A percentile compares a stretch with the other conserved stretches of the same genome.
Conservation (phyloP, 2,888 invertebrate genomes). For the Caenorhabditis imperialis region DNA sequence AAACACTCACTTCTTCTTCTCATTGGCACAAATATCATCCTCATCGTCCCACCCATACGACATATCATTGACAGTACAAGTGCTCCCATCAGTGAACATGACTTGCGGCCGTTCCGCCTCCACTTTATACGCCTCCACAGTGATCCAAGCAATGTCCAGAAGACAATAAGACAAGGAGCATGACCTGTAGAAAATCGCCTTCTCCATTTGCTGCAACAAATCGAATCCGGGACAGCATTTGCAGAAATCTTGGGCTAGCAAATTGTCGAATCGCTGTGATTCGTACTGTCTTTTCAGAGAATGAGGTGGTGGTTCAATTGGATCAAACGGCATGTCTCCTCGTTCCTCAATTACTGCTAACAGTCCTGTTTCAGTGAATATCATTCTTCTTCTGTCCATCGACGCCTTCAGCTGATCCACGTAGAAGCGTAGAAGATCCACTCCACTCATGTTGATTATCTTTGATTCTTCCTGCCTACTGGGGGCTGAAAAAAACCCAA, state of each 20-base stretch:
- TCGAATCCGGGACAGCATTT: constrained; percentile 59
- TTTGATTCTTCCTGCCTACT: constrained; percentile 9
- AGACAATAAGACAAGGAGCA: constrained; percentile 54
- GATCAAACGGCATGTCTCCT: constrained; percentile 53
- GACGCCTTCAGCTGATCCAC: constrained; percentile 54
- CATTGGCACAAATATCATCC: constrained; percentile 48
- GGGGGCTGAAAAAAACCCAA: constrained; percentile 36
- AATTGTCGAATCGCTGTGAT: constrained; percentile 60
- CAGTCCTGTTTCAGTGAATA: constrained; percentile 58
- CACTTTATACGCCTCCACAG: constrained; percentile 39
- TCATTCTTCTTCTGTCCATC: constrained; percentile 64
- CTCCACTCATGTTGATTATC: constrained; percentile 44
- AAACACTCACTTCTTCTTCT: constrained; percentile 59
- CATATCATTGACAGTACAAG: constrained; percentile 54
- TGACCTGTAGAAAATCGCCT: constrained; percentile 52
- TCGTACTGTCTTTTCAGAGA: constrained; percentile 54
- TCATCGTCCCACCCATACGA: constrained; percentile 68
- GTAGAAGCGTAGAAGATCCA: constrained; percentile 49
- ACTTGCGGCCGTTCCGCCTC: constrained; percentile 31
- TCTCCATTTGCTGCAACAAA: constrained; percentile 41
- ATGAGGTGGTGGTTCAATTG: constrained; percentile 47
- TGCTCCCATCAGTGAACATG: constrained; percentile 61
- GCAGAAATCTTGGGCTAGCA: constrained; percentile 62
- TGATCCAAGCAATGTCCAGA: constrained; percentile 64
- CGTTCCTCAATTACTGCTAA: constrained; percentile 40